phyloP scores from a whole-genome alignment of 53 echinoderm and acorn worm genomes.

The Mesocentrotus franciscanus region DNA sequence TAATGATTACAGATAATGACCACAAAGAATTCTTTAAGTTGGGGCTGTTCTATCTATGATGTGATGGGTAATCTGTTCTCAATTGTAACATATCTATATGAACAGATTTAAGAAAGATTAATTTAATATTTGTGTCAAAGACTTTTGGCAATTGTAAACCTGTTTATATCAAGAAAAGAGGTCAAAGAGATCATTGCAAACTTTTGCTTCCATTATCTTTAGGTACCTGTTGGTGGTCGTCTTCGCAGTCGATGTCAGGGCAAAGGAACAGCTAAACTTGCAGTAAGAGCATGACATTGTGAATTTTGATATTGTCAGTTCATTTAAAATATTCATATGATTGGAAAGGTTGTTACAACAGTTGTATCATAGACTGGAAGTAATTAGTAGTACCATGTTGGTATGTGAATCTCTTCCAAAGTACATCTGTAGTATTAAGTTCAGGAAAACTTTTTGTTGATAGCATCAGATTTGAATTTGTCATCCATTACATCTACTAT shows the following conservation, averaged over 20 bases:
- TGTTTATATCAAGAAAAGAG: neutral
- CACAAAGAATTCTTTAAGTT: neutral
- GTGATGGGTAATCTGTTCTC: neutral
- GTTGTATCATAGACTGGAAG: no score
- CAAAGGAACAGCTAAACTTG: constrained; percentile 80
- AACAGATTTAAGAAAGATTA: no score
- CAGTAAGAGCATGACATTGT: constrained; percentile 69
- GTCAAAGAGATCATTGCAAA: neutral
- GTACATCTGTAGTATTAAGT: no score
- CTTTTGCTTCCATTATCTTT: neutral
- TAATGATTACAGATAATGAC: neutral
- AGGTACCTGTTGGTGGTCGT: constrained; percentile 77
- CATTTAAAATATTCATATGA: no score
- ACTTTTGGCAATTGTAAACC: neutral
- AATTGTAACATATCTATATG: neutral
- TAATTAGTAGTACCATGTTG: no score
- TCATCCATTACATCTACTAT: no score
- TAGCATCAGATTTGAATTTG: no score
- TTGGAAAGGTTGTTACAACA: no score
- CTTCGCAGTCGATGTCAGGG: constrained; percentile 78
- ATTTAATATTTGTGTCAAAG: no score
- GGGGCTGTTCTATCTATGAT: neutral
- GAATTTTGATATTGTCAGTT: neutral
- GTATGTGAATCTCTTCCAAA: no score
- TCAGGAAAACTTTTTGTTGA: no score